These are phyloP conservation scores for Lordiphosa fenestrarum DNA, from an alignment of 2,888 invertebrate genomes.

Conservation along the genomic window DNA sequence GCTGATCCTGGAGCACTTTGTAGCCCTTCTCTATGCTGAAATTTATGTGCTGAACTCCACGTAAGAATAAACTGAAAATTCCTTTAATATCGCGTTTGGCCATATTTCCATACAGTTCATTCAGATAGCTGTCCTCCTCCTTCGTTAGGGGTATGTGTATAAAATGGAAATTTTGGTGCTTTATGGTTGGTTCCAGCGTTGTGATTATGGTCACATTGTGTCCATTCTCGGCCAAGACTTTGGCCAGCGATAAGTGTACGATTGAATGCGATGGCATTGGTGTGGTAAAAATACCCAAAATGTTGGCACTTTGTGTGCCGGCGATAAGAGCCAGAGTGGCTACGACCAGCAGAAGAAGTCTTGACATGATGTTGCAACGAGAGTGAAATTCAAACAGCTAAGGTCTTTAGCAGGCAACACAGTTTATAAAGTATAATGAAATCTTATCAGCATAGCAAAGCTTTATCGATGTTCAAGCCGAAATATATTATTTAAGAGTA, in stretches of 20 bases:
- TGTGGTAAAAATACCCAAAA: slow-evolving; percentile 75
- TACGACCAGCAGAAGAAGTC: background rate
- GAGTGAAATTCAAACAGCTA: no score
- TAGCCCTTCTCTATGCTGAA: slow-evolving; percentile 50
- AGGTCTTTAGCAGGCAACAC: no score
- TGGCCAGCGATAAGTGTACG: slow-evolving; percentile 69
- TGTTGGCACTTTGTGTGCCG: slow-evolving; percentile 54
- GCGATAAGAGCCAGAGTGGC: slow-evolving; percentile 13
- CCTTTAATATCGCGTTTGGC: slow-evolving; percentile 36
- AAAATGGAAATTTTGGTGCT: slow-evolving; percentile 48
- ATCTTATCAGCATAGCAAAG: no score
- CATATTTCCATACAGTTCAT: slow-evolving; percentile 37
- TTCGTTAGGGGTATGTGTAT: slow-evolving; percentile 51
- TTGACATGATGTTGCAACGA: no score
- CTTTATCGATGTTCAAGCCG: no score
- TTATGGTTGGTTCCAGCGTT: slow-evolving; percentile 51
- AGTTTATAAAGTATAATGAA: no score
- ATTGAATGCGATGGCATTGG: slow-evolving; percentile 76
- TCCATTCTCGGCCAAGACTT: slow-evolving; percentile 69
- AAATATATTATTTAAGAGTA: no score
- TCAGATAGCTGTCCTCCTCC: slow-evolving; percentile 33
- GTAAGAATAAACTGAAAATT: slow-evolving; percentile 27
- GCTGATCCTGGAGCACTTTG: slow-evolving; percentile 47
- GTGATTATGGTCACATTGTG: slow-evolving; percentile 78
- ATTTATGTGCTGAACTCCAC: slow-evolving; percentile 25